Base-by-base conservation (phyloP, 2,888 invertebrate genomes). In the Idaea biselata region DNA sequence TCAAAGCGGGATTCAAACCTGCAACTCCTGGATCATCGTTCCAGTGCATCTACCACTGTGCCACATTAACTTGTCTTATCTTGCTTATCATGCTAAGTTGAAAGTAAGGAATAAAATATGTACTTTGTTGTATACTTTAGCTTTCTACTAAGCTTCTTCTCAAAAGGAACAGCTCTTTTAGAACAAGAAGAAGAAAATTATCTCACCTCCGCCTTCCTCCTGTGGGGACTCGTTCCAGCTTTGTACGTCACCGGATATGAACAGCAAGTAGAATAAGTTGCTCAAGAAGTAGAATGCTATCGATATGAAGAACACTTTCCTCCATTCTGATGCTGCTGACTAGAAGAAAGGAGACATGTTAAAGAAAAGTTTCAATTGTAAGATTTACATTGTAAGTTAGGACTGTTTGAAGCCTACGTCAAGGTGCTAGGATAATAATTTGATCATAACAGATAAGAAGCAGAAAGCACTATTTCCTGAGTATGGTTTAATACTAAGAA, bases 291-390 rank as follows among this genome's bases (percentile, higher is more conserved):
- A 94, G 71, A 95, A 89, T 0, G 83, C 88, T 0, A 94, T 91
- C 0, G 95, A 93, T n/a, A 95, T 87, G 78, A 94, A 94, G 83
- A 95, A 95, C 17, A 95, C 94, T 32, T 91, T 93, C 57, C 93
- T 82, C 95, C 95, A 95, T 66, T 93, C 93, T 0, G 81, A 74
- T 0, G 93, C 88, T 54, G 89, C 86, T 5, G 85, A 82, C 95
- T 95, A 85, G 0, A 86, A 89, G 7, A 14, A 33, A 33, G 7
- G 14, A 33, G 1, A 11, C 7, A 33, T 33, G 14, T 14, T 33
- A 1, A 33, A 11, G 14, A 33, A 11, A 33, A 11, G 14, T 33
- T 1, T 1, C 2, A 33, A 6, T 7, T 33, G 33, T 3, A 5
- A 11, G 7, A 33, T 33, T 33, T 14, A 7, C 7, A 7, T 14